Conservation (phyloP, 1,140 invertebrate species). For the Cardiocondyla obscurior region DNA sequence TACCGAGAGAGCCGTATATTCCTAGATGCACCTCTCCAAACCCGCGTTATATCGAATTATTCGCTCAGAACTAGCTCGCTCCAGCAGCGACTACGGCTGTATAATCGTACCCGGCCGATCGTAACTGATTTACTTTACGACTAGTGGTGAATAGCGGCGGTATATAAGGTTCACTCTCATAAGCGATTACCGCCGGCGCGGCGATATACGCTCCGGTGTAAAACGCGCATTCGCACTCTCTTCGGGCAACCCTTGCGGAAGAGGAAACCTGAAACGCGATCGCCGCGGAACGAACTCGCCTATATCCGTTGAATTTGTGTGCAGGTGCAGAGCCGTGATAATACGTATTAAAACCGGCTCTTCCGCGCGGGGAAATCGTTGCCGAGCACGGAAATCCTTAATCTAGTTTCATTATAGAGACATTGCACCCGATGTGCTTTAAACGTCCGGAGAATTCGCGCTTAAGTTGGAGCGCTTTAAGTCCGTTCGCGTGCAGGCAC, state of each 20-base stretch:
- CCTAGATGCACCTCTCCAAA: conserved; percentile 26
- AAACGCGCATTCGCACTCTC: conserved; percentile 53
- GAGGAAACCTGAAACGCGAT: conserved; percentile 62
- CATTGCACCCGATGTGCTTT: background rate
- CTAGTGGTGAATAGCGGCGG: conserved; percentile 49
- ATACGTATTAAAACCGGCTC: conserved; percentile 33
- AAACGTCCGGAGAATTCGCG: background rate
- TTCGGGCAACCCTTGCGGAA: conserved; percentile 61
- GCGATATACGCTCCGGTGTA: conserved; percentile 61
- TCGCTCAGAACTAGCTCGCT: conserved; percentile 58
- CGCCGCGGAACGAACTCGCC: conserved; percentile 33
- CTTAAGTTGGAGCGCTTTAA: background rate
- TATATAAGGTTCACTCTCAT: conserved; percentile 48
- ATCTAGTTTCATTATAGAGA: conserved; percentile 52
- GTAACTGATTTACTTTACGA: conserved; percentile 70
- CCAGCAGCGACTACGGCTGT: conserved; percentile 19
- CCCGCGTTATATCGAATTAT: conserved; percentile 28
- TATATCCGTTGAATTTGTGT: conserved; percentile 37
- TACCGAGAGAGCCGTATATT: background rate
- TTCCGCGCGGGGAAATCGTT: conserved; percentile 44
- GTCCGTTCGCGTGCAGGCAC: background rate
- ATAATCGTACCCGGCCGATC: conserved; percentile 55
- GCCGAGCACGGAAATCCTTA: conserved; percentile 43
- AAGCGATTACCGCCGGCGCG: conserved; percentile 49
- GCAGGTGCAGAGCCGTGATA: conserved; percentile 55